Conservation (phyloP, 64 coral and sea anemone genomes). For the Platygyra sinensis region DNA sequence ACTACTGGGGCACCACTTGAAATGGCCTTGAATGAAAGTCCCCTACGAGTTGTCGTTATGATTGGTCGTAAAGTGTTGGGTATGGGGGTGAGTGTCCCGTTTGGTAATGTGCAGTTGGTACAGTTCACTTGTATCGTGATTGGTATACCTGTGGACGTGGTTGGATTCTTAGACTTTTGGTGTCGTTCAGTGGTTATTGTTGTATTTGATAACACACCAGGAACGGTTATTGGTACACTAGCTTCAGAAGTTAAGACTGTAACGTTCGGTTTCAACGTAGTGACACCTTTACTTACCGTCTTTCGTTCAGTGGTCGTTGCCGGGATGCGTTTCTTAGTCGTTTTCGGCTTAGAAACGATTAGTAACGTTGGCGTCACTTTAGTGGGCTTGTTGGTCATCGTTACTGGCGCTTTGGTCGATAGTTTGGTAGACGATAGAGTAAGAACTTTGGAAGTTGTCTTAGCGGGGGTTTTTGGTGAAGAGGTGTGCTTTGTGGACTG, state of each 20-base stretch:
- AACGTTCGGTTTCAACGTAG: not conserved
- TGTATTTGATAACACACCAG: not conserved
- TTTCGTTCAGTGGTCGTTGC: not conserved
- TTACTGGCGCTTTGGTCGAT: not conserved
- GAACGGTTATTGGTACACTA: not conserved
- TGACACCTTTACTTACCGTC: slow-evolving; percentile 8
- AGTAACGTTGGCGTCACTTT: not conserved
- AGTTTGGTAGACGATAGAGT: not conserved
- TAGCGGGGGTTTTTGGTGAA: not conserved
- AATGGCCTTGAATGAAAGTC: not conserved
- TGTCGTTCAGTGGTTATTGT: not conserved
- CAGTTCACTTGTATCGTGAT: slow-evolving; percentile 38
- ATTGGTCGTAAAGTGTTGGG: not conserved
- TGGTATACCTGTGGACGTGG: slow-evolving; percentile 23
- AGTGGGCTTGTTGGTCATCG: not conserved
- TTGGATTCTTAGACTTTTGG: slow-evolving; percentile 28
- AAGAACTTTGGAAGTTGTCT: not conserved
- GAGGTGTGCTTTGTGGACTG: slow-evolving; percentile 14
- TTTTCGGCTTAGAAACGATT: not conserved
- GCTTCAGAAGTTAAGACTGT: not conserved
- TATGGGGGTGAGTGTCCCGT: not conserved
- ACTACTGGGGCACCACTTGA: not conserved
- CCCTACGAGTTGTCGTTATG: not conserved
- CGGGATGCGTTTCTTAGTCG: not conserved
- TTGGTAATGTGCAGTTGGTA: slow-evolving; percentile 10